Conservation (phyloP, 2,888 invertebrate genomes). For the Dolichomitus sp. region DNA sequence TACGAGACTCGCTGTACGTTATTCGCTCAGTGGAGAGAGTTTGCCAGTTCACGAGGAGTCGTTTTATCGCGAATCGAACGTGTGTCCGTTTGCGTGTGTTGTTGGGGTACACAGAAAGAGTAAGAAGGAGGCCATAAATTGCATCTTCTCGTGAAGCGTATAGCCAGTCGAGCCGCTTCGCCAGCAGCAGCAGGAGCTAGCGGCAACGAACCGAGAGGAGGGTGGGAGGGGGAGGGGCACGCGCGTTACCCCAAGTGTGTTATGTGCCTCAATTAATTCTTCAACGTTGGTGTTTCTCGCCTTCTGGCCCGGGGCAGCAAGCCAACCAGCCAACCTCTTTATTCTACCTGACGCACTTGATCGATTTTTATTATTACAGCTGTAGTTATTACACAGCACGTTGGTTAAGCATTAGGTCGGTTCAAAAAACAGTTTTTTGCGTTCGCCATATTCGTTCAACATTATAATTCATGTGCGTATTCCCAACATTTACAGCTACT, state of each 20-base stretch:
- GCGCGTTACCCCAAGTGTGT: conserved; percentile 64
- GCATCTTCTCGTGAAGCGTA: conserved; percentile 43
- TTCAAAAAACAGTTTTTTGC: neutral
- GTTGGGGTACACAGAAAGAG: conserved; percentile 29
- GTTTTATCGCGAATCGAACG: conserved; percentile 54
- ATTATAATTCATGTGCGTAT: neutral
- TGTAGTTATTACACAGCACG: neutral
- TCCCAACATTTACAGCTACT: neutral
- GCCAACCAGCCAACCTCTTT: conserved; percentile 53
- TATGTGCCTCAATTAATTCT: conserved; percentile 67
- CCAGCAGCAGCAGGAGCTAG: conserved; percentile 29
- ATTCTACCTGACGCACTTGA: conserved; percentile 48
- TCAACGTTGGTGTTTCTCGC: conserved; percentile 66
- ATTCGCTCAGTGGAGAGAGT: neutral
- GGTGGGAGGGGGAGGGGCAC: neutral
- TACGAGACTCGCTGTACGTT: conserved; percentile 16
- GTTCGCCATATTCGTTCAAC: neutral
- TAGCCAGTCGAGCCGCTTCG: conserved; percentile 40
- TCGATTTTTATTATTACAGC: conserved; percentile 59
- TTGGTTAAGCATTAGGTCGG: neutral
- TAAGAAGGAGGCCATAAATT: conserved; percentile 58
- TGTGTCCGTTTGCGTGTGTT: conserved; percentile 45
- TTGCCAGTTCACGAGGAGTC: conserved; percentile 29
- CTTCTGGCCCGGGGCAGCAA: conserved; percentile 55
- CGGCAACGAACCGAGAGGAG: conserved; percentile 15